Percentiles rank a stretch among this genome's conserved stretches.
Conservation (phyloP, 2,888 invertebrate species). For the Eristalis tenax region DNA sequence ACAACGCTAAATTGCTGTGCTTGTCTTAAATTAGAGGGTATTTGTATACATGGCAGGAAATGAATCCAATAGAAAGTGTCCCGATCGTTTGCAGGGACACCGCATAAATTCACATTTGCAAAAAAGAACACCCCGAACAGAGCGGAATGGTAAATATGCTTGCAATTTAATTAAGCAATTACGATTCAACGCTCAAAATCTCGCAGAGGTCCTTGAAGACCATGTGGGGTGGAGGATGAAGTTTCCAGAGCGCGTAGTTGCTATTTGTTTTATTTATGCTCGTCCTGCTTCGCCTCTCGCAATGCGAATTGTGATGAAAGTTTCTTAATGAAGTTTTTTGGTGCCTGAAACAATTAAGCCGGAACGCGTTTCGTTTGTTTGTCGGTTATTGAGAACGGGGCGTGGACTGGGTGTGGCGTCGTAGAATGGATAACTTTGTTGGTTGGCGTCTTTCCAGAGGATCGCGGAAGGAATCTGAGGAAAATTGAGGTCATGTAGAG, state of each 20-base stretch:
- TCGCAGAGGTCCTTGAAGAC: constrained; percentile 40
- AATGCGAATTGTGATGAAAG: constrained; percentile 15
- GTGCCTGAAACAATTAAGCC: constrained; percentile 32
- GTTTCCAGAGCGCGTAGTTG: not conserved
- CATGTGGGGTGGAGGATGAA: constrained; percentile 3
- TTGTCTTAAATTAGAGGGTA: constrained; percentile 20
- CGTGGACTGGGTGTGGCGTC: not conserved
- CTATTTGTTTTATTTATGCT: not conserved
- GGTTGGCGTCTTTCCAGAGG: not conserved
- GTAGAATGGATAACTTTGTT: not conserved
- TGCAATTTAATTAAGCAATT: constrained; percentile 66
- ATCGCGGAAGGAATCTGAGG: constrained; percentile 3
- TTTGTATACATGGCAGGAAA: constrained; percentile 38
- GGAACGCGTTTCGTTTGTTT: not conserved
- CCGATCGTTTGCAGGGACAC: not conserved
- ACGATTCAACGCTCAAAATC: constrained; percentile 45
- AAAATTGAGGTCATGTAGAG: constrained; percentile 25
- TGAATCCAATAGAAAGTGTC: constrained; percentile 39
- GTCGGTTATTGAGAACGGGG: not conserved
- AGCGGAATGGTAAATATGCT: constrained; percentile 23
- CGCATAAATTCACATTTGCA: constrained; percentile 14
- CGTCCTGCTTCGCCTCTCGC: not conserved
- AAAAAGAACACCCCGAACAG: not conserved
- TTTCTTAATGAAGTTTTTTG: constrained; percentile 42
- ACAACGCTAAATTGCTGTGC: constrained; percentile 49